phyloP scores from a whole-genome alignment of 2,113 vertebrate genomes.

The Dascyllus trimaculatus region DNA sequence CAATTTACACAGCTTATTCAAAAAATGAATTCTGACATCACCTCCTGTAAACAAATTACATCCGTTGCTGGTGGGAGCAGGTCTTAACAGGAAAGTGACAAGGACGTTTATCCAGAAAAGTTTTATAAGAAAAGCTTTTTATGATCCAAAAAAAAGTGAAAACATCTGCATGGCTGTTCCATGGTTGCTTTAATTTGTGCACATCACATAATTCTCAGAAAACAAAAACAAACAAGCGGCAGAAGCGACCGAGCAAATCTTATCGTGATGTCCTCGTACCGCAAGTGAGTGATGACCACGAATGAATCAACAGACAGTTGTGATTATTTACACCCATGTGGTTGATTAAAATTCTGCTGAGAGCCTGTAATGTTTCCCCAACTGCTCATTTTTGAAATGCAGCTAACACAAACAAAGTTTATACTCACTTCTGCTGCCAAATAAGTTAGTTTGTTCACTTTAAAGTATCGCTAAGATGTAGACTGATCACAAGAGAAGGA shows the following conservation, averaged over 20 bases:
- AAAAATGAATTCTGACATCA: too few species aligned
- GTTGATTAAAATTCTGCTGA: neutral
- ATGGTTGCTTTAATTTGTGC: neutral
- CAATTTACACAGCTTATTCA: too few species aligned
- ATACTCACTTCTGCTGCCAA: neutral
- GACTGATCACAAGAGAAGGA: neutral
- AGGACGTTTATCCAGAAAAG: too few species aligned
- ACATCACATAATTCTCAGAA: neutral
- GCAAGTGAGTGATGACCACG: neutral
- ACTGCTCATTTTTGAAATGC: neutral
- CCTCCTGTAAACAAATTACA: too few species aligned
- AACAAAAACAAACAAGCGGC: neutral
- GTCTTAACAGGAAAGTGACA: too few species aligned
- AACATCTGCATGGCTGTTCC: neutral
- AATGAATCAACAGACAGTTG: slow-evolving; percentile 6
- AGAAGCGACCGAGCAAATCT: neutral
- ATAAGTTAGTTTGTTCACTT: neutral
- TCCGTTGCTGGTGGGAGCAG: too few species aligned
- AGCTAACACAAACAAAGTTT: neutral
- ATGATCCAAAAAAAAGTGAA: neutral
- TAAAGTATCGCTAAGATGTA: neutral
- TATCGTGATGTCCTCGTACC: neutral
- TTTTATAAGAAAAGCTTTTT: too few species aligned
- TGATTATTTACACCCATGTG: neutral
- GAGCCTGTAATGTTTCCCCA: slow-evolving; percentile 1